phyloP scores from a whole-genome alignment of 2,888 invertebrate genomes.

The Leptinotarsa peninsularis region DNA sequence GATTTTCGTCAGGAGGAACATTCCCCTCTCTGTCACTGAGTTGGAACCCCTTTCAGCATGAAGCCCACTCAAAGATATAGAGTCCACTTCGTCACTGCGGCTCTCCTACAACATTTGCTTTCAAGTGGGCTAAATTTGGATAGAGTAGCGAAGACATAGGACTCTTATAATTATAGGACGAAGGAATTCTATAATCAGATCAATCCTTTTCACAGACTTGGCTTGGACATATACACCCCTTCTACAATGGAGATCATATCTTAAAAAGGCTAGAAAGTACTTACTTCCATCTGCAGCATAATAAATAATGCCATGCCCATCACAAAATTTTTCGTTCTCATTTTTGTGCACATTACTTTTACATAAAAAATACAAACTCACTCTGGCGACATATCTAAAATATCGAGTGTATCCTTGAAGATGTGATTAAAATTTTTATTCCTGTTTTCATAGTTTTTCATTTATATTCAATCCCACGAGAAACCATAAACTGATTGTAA shows the following conservation, averaged over 20 bases:
- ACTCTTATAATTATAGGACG: too few species aligned
- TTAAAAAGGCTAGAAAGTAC: neutral
- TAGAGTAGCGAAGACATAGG: too few species aligned
- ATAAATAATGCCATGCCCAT: neutral
- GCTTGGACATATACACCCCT: too few species aligned
- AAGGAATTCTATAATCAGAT: too few species aligned
- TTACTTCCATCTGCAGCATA: neutral
- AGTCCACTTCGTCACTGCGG: too few species aligned
- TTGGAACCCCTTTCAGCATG: too few species aligned
- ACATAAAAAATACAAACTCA: neutral
- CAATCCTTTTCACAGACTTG: too few species aligned
- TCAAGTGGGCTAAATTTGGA: too few species aligned
- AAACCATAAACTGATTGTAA: neutral
- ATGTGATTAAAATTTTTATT: neutral
- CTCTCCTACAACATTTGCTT: too few species aligned
- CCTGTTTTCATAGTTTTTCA: neutral
- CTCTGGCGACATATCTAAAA: neutral
- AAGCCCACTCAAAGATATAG: too few species aligned
- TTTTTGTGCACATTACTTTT: neutral
- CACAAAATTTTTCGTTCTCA: neutral
- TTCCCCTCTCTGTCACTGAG: too few species aligned
- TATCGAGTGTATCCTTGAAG: neutral
- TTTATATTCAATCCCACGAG: neutral
- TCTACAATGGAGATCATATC: neutral
- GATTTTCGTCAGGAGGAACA: too few species aligned